A percentile compares a stretch with the other conserved stretches of the same genome.
phyloP scores from a whole-genome alignment of 2,797 vertebrate genomes.

The Halcyon leucocephala region DNA sequence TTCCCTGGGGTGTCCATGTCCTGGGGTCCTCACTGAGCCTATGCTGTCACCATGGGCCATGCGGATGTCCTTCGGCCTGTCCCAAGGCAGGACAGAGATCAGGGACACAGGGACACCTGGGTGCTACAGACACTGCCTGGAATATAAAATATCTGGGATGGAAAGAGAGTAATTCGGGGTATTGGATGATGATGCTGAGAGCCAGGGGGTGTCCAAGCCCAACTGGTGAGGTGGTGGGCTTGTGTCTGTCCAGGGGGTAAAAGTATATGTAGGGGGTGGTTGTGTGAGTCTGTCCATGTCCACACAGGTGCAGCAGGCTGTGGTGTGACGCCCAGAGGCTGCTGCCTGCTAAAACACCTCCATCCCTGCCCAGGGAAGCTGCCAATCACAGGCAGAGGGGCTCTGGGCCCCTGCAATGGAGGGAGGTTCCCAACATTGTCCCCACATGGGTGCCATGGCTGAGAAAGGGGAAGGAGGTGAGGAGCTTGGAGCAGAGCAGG shows the following conservation, averaged over 20 bases:
- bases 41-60: not conserved
- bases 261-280: not conserved
- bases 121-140: not conserved
- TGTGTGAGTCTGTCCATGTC: accelerated
- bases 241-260: not conserved
- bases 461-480: not conserved
- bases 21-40: not conserved
- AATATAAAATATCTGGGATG: not conserved
- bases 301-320: not conserved
- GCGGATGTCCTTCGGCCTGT: accelerated
- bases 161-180: not conserved
- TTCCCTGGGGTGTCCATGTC: accelerated
- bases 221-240: accelerated
- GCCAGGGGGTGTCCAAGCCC: accelerated
- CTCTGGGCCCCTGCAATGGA: not conserved
- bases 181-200: not conserved
- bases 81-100: not conserved
- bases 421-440: accelerated
- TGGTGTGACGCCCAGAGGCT: not conserved
- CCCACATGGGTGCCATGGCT: accelerated
- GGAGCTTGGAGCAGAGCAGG: not conserved
- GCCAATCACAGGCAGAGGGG: accelerated
- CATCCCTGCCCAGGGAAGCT: not conserved
- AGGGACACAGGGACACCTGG: not conserved
- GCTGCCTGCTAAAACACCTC: not conserved